These are phyloP conservation scores for Lepidurus apus DNA, from an alignment of 1,140 invertebrate genomes.

Conservation along the genomic window DNA sequence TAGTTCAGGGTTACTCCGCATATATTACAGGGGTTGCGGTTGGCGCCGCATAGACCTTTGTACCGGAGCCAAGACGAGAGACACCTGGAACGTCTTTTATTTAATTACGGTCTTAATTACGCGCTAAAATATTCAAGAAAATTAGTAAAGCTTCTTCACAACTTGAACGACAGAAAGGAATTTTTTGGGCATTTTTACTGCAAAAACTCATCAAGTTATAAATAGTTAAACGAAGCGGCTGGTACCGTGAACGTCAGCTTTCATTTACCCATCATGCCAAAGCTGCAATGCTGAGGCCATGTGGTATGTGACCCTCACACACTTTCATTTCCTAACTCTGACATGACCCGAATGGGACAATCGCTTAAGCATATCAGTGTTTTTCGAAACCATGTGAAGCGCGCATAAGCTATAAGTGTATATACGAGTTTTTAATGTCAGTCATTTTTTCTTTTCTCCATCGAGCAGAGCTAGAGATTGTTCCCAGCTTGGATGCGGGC, in stretches of 20 bases:
- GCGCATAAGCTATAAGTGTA: not conserved
- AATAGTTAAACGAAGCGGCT: not conserved
- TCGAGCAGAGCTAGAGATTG: not conserved
- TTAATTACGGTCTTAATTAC: not conserved
- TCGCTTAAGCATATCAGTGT: conserved; percentile 11
- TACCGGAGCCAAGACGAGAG: not conserved
- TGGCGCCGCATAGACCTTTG: conserved; percentile 7
- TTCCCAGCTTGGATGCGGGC: not conserved
- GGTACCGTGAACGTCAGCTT: not conserved
- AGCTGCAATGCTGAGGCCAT: not conserved
- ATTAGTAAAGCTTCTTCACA: not conserved
- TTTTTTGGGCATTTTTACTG: not conserved
- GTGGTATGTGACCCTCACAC: conserved; percentile 17
- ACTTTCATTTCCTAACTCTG: conserved; percentile 11
- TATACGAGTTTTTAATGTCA: not conserved
- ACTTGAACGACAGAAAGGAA: not conserved
- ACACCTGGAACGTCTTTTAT: not conserved
- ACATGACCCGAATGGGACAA: conserved; percentile 5
- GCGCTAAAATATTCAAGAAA: not conserved
- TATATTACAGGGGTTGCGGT: conserved; percentile 20
- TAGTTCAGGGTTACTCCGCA: conserved; percentile 17
- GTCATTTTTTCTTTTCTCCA: not conserved
- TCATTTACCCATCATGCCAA: conserved; percentile 7
- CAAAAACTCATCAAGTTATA: not conserved
- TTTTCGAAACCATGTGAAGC: not conserved